phyloP scores from a whole-genome alignment of 2,797 vertebrate species.

The Danio kyathit region DNA sequence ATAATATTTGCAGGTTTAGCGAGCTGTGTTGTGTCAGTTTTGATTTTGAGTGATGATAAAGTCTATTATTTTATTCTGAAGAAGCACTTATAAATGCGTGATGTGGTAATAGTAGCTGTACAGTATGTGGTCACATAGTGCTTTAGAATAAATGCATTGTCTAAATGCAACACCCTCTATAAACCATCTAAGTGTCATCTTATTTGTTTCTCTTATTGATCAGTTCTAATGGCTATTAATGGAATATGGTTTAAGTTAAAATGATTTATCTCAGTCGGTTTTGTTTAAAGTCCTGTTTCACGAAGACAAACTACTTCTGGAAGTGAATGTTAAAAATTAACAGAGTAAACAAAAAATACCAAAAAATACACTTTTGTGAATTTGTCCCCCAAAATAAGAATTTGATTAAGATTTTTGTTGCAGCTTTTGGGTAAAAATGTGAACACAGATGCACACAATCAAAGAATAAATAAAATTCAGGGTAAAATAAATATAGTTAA shows the following conservation, averaged over 20 bases:
- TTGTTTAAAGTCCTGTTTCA: not conserved
- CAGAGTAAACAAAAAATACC: too few species aligned
- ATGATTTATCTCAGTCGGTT: not conserved
- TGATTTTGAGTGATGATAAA: not conserved
- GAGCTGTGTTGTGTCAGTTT: not conserved
- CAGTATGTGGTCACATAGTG: not conserved
- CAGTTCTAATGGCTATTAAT: slow-evolving; percentile 2
- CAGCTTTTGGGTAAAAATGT: not conserved
- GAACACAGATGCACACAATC: too few species aligned
- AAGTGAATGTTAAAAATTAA: not conserved
- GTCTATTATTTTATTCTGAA: not conserved
- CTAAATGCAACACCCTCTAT: not conserved
- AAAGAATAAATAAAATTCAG: not conserved
- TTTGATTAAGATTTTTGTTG: not conserved
- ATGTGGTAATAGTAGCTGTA: not conserved
- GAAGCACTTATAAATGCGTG: not conserved
- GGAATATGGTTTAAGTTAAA: not conserved
- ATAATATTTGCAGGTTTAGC: not conserved
- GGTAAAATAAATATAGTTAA: too few species aligned
- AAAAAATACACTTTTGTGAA: not conserved
- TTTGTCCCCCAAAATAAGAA: not conserved
- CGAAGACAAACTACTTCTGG: not conserved
- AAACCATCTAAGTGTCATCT: not conserved
- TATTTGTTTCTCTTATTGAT: not conserved
- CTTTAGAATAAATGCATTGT: not conserved